Base-by-base conservation (phyloP, 2,797 vertebrate genomes). In the Apogon talboti region DNA sequence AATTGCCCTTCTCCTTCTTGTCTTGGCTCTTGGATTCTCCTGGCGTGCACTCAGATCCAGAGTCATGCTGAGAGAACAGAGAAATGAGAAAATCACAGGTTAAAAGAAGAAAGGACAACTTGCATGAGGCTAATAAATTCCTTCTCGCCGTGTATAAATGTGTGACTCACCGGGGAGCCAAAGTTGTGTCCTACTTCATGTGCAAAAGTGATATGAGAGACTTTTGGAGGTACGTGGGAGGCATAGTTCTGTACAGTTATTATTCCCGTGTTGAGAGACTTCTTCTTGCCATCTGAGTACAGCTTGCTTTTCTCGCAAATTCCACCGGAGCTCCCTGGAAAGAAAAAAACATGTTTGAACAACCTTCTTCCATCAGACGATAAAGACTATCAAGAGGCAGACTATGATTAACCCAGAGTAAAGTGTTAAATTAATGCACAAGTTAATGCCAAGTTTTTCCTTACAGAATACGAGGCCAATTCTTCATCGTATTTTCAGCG, bases 161-260 rank as follows among this genome's bases (percentile, higher is more conserved):
- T 45, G 49, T 60, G 86, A 95, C 98, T 96, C 94, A 99, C 98
- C 81, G 97, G 98, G 55, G 98, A 99, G 62, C 98, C 98, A 83
- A 99, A 99, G 92, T 99, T 99, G 93, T 99, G 98, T 67, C 98
- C 98, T 58, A 99, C 97, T 92, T 99, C 98, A 78, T 99, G 98
- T 45, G 98, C 98, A 85, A 99, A 99, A 50, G 98, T 99, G 80
- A 99, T 99, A 74, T 99, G 98, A 57, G 98, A 99, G 79, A 99
- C 98, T 87, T 99, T 99, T 10, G 98, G 97, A 42, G 98, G 98
- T 7, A 99, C 98, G 12, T 99, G 98, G 76, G 98, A 98, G 55
- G 97, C 98, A 16, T 99, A 99, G 87, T 99, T 99, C 93, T 99
- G 97, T 41, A 99, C 98, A 10, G 98, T 99, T 82, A 99, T 99